Evolutionary conservation across 2,797 vertebrate genomes (phyloP).

Genomic region (Sebastes oblongus): DNA sequence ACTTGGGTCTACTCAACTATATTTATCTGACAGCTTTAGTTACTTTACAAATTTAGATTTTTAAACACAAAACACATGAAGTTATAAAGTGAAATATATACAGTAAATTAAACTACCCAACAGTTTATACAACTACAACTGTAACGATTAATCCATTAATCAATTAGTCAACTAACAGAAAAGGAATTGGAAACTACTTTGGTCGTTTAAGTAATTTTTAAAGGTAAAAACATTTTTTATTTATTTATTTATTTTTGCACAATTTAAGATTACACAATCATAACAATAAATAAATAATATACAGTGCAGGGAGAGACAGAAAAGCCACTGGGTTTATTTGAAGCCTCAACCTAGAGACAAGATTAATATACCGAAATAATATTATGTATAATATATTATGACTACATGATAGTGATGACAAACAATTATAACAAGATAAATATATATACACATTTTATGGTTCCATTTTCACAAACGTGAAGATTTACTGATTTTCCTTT

Average conservation of each 20-base stretch:
- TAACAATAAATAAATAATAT: too few relatives aligned
- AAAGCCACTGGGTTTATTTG: too few relatives aligned
- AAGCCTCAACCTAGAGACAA: too few relatives aligned
- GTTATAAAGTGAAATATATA: too few relatives aligned
- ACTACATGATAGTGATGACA: too few relatives aligned
- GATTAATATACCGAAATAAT: too few relatives aligned
- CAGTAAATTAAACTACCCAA: neutral
- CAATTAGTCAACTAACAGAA: neutral
- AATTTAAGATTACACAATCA: rapidly evolving
- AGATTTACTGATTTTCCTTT: neutral
- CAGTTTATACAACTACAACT: neutral
- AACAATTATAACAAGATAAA: too few relatives aligned
- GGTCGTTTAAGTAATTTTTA: too few relatives aligned
- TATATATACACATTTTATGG: neutral
- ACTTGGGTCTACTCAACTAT: neutral
- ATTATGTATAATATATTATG: too few relatives aligned
- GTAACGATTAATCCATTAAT: neutral
- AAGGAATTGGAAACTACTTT: neutral
- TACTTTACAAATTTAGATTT: neutral
- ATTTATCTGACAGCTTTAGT: neutral
- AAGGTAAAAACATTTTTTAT: neutral
- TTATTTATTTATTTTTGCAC: too few relatives aligned
- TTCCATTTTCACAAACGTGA: neutral
- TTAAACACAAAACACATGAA: too few relatives aligned
- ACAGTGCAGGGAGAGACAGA: too few relatives aligned